Base-by-base conservation (phyloP, 2,797 vertebrate genomes). In the Leontocebus nigricollis region DNA sequence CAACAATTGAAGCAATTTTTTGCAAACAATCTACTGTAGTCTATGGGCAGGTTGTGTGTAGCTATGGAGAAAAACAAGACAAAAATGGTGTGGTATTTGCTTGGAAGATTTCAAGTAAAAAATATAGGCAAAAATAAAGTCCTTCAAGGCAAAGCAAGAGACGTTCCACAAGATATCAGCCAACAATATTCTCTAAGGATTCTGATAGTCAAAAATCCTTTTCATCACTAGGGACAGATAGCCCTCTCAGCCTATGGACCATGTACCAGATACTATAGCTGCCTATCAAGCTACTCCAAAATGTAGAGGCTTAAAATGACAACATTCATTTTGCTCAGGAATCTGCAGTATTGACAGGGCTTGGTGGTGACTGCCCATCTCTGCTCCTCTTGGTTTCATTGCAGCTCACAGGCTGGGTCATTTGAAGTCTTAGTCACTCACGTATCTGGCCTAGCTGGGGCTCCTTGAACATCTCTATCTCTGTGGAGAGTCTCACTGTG, bases 71-170 rank as follows among this genome's bases (percentile, higher is more conserved):
- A 19, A 91, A 79, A 88, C 5, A 55, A 67, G 70, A 46, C 27
- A 89, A 55, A 89, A 75, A 36, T 20, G 20, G 39, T 17, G 6
- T 46, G 72, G 7, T 4, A 26, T 88, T 50, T 90, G 50, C 55
- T 80, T 17, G 24, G 70, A 75, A 90, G 70, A 46, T 44, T 48
- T 90, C 52, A 36, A 46, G 19, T 30, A 55, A 93, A 79, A 88
- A 55, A 36, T 57, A 72, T 10, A n/a, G 36, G 14, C 59, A 39
- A 33, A 92, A 64, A 61, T 46, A 24, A 41, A 50, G 17, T 8
- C 4, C 14, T 36, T 19, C 15, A 39, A 73, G 57, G 46, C 26
- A 70, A 20, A 85, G 30, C 36, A n/a, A 72, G 48, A 39, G 70
- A 9, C 15, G 33, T 79, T 73, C 41, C 7, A 24, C 2, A 50